Evolutionary conservation across 1,140 invertebrate genomes (phyloP), one percentile per base, ranked within the genome.

Genomic region (Rhyacophila brunnea): DNA sequence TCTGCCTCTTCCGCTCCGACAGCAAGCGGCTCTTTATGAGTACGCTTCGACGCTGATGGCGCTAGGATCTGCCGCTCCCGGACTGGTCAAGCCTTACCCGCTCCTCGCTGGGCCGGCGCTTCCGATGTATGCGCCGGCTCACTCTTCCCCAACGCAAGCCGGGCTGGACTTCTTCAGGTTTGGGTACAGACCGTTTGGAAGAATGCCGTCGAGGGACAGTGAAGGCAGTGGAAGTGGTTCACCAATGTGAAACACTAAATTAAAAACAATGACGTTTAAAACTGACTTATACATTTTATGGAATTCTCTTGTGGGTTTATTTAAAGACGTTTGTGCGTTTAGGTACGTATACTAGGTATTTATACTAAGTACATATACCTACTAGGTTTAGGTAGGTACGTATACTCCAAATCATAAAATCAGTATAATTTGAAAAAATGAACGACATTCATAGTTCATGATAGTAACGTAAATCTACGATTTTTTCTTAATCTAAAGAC

Each of bases 21-120:
- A 53, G 36, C 58, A 60, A 38, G 58, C 58, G 1, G 58, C 58
- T 42, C 43, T 60, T 14, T 60, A 60, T 14, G 58, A 47, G 19
- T 60, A 60, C 28, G 58, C 58, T 23, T 60, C 58, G 5, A 23
- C 48, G 1, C 50, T 60, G 2, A 32, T 49, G 47, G 47, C 47
- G 20, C 36, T 50, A 6, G 56, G 56, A 13, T 52, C 40, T 20
- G 49, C n/a, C 38, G 38, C 38, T 13, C 38, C 38, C 5, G 38
- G 38, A 13, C 58, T 60, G 10, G 58, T 60, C 9, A 60, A 60
- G 19, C 58, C 58, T 28, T 60, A 52, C 20, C 49, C 58, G 10
- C 38, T 60, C 10, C 28, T 60, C 18, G 58, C 58, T 19, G 48
- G 48, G 4, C 58, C 58, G 2, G 14, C 49, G 6, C 15, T 53